A percentile compares a stretch with the other conserved stretches of the same genome.
Evolutionary conservation across 2,888 invertebrate species (phyloP).

Genomic region (Cosmopolites sordidus): DNA sequence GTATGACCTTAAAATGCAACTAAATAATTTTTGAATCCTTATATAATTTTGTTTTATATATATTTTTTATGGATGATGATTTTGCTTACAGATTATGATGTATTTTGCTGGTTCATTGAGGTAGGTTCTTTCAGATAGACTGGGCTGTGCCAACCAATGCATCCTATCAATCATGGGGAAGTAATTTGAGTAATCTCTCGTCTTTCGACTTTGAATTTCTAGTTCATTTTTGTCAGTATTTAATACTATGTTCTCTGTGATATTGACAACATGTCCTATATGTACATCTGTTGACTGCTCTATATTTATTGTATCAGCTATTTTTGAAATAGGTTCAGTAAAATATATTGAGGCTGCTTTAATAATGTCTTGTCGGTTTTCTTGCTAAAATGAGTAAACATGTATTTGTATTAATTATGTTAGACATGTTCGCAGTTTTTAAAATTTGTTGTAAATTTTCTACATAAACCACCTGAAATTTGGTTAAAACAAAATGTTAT

Average conservation of each 20-base stretch:
- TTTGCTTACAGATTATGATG: slow-evolving; percentile 51
- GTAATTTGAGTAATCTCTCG: slow-evolving; percentile 1
- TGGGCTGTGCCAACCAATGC: slow-evolving; percentile 52
- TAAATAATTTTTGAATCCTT: no score
- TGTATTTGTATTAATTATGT: background rate
- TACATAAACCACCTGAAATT: no score
- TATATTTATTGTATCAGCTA: slow-evolving; percentile 36
- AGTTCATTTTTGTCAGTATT: slow-evolving; percentile 10
- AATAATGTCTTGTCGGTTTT: no score
- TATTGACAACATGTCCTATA: slow-evolving; percentile 51
- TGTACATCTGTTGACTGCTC: slow-evolving; percentile 49
- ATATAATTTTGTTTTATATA: no score
- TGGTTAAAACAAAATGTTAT: no score
- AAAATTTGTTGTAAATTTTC: no score
- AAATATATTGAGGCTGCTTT: background rate
- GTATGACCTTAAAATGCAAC: slow-evolving; percentile 50
- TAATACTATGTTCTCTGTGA: slow-evolving; percentile 45
- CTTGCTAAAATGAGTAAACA: background rate
- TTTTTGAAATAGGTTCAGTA: background rate
- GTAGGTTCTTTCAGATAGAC: slow-evolving; percentile 42
- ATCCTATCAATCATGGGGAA: slow-evolving; percentile 39
- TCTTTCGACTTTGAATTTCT: background rate
- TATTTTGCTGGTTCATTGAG: slow-evolving; percentile 47
- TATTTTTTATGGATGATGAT: no score
- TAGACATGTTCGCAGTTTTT: no score